Evolutionary conservation across 92 coral and sea anemone species (phyloP).

Genomic region (Chrysogorgia sp.): DNA sequence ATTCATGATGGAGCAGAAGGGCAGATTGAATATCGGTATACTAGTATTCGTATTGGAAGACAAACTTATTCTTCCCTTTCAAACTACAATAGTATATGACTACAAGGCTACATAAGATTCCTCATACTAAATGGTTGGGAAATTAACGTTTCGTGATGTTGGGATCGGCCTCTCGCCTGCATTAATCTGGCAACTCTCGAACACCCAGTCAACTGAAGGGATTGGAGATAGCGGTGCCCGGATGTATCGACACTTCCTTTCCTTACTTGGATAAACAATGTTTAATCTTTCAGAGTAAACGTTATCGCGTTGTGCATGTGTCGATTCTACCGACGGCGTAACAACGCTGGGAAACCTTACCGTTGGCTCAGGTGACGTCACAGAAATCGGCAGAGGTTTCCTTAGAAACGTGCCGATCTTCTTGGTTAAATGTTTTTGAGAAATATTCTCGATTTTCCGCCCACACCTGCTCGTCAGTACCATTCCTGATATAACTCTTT

Average conservation of each 20-base stretch:
- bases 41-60: too few relatives aligned
- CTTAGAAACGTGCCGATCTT: constrained; percentile 18
- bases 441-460: constrained; percentile 8
- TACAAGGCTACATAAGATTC: too few relatives aligned
- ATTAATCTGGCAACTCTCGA: constrained; percentile 14
- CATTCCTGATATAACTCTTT: constrained; percentile 33
- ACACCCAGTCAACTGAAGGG: constrained; percentile 32
- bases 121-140: too few relatives aligned
- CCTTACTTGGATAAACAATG: neutral
- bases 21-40: too few relatives aligned
- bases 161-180: neutral
- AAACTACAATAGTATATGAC: too few relatives aligned
- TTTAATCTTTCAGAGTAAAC: constrained; percentile 18
- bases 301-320: constrained; percentile 4
- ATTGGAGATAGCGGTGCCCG: constrained; percentile 34
- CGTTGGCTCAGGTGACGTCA: neutral
- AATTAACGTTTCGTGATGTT: neutral
- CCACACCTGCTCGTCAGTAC: constrained; percentile 29
- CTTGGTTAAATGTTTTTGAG: constrained; percentile 16
- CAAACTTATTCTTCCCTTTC: too few relatives aligned
- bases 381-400: constrained; percentile 14
- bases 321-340: constrained; percentile 12
- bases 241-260: constrained; percentile 28
- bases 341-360: constrained; percentile 1
- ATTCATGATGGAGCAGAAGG: neutral